Evolutionary conservation across 2,888 invertebrate genomes (phyloP).

Genomic region (Scaeva pyrastri): DNA sequence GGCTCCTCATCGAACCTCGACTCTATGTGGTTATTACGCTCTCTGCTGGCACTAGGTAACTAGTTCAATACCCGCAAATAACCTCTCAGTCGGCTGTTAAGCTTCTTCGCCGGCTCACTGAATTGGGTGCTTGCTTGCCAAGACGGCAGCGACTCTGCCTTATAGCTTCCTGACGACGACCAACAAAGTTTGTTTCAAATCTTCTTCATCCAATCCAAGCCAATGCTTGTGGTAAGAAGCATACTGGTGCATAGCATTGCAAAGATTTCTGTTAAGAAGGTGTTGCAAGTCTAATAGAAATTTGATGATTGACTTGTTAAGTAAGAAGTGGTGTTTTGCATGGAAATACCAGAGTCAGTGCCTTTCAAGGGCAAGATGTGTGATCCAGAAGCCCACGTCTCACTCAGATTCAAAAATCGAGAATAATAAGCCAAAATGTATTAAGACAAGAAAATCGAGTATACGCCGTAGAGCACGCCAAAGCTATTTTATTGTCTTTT

Average conservation of each 20-base stretch:
- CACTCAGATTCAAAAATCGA: no score
- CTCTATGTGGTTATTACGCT: conserved; percentile 72
- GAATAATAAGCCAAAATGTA: no score
- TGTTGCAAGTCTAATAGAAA: background rate
- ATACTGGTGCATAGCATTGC: conserved; percentile 1
- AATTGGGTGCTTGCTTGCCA: conserved; percentile 52
- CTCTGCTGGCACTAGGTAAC: conserved; percentile 82
- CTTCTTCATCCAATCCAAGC: conserved; percentile 60
- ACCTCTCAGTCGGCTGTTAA: conserved; percentile 78
- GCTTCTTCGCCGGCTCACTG: conserved; percentile 45
- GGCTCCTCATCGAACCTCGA: conserved; percentile 45
- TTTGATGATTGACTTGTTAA: background rate
- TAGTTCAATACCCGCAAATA: conserved; percentile 83
- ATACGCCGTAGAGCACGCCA: no score
- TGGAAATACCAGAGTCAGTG: background rate
- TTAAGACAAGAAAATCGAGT: no score
- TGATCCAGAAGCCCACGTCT: no score
- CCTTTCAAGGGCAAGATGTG: no score
- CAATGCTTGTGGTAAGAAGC: conserved; percentile 23
- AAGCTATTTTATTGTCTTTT: no score
- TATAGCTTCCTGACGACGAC: conserved; percentile 25
- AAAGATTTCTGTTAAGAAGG: background rate
- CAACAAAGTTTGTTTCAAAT: conserved; percentile 60
- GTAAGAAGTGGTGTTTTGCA: background rate
- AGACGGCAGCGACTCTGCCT: conserved; percentile 34